phyloP scores from a whole-genome alignment of 2,888 invertebrate species.

The Lasioglossum oenotherae region DNA sequence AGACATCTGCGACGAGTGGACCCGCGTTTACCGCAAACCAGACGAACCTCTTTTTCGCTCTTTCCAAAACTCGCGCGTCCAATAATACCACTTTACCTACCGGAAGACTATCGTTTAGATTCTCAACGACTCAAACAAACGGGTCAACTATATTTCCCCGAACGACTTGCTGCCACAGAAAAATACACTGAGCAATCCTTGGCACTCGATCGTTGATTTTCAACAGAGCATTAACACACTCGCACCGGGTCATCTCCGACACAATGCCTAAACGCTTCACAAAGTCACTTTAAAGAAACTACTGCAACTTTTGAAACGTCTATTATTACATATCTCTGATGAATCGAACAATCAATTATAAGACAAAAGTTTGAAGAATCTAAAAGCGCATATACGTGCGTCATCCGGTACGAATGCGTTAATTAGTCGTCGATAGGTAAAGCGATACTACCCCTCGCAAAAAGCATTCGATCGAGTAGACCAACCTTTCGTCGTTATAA shows the following conservation, averaged over 20 bases:
- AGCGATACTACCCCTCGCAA: conserved; percentile 6
- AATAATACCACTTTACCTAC: conserved; percentile 6
- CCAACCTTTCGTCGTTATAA: neutral
- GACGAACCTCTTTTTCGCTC: neutral
- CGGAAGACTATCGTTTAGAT: neutral
- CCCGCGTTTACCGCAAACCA: conserved; percentile 1
- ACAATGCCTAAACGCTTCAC: neutral
- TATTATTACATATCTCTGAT: neutral
- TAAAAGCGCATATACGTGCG: neutral
- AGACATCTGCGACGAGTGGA: conserved; percentile 4
- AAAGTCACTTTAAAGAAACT: neutral
- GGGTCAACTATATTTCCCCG: neutral
- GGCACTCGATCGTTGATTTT: conserved; percentile 2
- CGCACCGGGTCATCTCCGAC: neutral
- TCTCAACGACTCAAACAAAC: conserved; percentile 3
- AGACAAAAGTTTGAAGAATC: neutral
- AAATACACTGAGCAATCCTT: neutral
- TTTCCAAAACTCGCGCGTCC: neutral
- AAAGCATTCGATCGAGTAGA: conserved; percentile 1
- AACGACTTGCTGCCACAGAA: neutral
- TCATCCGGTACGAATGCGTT: neutral
- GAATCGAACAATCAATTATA: neutral
- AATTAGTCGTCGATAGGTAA: neutral
- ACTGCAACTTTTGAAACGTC: neutral
- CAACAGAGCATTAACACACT: neutral